These are phyloP conservation scores for Eupithecia dodoneata DNA, from an alignment of 2,888 invertebrate genomes.

Conservation along the genomic window DNA sequence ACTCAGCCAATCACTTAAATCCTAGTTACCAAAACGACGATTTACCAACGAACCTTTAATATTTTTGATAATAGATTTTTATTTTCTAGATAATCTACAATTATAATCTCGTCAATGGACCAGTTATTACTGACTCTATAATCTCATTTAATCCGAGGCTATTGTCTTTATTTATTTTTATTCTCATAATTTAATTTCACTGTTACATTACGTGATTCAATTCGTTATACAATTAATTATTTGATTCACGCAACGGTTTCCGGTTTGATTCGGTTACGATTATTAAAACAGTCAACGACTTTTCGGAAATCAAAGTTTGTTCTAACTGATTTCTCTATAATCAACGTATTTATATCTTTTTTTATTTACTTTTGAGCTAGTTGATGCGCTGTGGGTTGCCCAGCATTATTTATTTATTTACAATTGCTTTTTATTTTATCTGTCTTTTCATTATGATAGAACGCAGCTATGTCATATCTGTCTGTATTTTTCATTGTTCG, in stretches of 20 bases:
- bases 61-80: not conserved
- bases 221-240: conserved; percentile 66
- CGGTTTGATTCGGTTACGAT: conserved; percentile 59
- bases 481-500: not conserved
- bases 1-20: not conserved
- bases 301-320: conserved; percentile 19
- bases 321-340: not conserved
- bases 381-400: not conserved
- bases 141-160: conserved; percentile 17
- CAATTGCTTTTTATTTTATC: not conserved
- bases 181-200: conserved; percentile 35
- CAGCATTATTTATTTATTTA: not conserved
- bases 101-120: not conserved
- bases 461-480: not conserved
- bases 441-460: not conserved
- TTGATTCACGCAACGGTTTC: conserved; percentile 64
- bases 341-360: not conserved
- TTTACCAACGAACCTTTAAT: not conserved
- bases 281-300: conserved; percentile 30
- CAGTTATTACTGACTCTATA: not conserved
- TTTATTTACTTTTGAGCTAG: not conserved
- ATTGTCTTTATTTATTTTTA: conserved; percentile 35
- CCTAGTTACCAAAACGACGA: not conserved
- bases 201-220: conserved; percentile 59
- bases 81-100: not conserved